Conservation (phyloP, 1,140 invertebrate genomes). For the Ceratina japonica region DNA sequence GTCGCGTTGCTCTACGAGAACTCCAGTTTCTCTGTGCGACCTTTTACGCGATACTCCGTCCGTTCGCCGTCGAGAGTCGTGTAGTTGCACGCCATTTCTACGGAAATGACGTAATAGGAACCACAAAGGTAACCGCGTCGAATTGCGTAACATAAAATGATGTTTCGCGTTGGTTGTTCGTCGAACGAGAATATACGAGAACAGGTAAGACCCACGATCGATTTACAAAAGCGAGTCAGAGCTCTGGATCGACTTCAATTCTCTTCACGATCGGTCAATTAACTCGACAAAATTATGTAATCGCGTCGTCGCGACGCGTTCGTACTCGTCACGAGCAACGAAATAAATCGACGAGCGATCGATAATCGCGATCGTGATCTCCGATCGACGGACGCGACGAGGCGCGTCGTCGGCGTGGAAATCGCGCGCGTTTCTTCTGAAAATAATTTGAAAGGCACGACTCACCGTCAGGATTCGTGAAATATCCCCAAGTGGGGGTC, state of each 20-base stretch:
- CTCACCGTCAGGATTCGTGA: conserved; percentile 83
- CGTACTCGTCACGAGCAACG: neutral
- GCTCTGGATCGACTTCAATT: too few species aligned
- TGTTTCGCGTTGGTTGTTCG: too few species aligned
- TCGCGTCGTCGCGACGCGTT: too few species aligned
- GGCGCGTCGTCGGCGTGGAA: conserved; percentile 10
- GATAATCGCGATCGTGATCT: neutral
- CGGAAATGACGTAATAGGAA: conserved; percentile 25
- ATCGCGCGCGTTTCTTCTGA: conserved; percentile 2
- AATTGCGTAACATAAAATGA: conserved; percentile 2
- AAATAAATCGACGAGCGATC: conserved; percentile 20
- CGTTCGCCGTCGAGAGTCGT: neutral
- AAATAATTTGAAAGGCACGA: conserved; percentile 52
- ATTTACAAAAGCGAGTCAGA: too few species aligned
- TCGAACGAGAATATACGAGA: too few species aligned
- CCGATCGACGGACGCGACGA: neutral
- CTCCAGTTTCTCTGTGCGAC: neutral
- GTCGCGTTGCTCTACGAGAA: neutral
- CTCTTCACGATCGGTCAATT: too few species aligned
- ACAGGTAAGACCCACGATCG: too few species aligned
- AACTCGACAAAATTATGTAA: too few species aligned
- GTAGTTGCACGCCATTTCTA: conserved; percentile 21
- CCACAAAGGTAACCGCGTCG: conserved; percentile 16
- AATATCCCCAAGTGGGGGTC: conserved; percentile 90
- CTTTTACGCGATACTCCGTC: conserved; percentile 5